Percentiles rank a stretch among this genome's conserved stretches.
phyloP scores from a whole-genome alignment of 2,888 invertebrate species.

The Yponomeuta cagnagella region DNA sequence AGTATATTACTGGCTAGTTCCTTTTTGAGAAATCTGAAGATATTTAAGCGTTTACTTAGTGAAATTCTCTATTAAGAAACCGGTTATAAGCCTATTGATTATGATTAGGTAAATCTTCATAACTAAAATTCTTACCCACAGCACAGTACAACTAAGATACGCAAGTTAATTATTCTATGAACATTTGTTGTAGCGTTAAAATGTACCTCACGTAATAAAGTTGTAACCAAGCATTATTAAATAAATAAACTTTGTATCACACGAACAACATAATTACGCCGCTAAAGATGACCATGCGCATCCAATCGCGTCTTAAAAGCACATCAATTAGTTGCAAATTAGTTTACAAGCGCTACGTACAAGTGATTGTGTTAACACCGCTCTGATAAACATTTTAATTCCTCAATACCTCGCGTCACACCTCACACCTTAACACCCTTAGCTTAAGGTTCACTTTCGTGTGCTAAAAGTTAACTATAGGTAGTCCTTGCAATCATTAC shows the following conservation, averaged over 20 bases:
- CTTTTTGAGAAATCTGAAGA: too few species aligned
- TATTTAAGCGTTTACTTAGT: too few species aligned
- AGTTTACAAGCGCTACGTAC: conserved; percentile 35
- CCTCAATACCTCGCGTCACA: conserved; percentile 18
- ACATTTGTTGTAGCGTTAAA: not conserved
- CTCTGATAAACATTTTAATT: conserved; percentile 39
- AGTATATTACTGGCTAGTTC: too few species aligned
- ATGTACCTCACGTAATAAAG: not conserved
- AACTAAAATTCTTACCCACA: too few species aligned
- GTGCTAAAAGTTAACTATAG: conserved; percentile 31
- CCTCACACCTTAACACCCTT: conserved; percentile 19
- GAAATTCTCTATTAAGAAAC: too few species aligned
- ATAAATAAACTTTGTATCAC: conserved; percentile 10
- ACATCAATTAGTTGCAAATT: conserved; percentile 50
- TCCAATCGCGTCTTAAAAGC: conserved; percentile 5
- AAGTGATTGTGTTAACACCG: conserved; percentile 36
- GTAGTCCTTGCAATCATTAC: conserved; percentile 46
- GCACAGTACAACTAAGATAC: too few species aligned
- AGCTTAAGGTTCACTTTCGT: conserved; percentile 34
- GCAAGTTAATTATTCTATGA: too few species aligned
- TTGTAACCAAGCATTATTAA: not conserved
- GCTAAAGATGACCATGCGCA: conserved; percentile 6
- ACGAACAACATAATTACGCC: conserved; percentile 6
- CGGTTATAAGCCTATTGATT: too few species aligned
- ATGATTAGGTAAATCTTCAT: too few species aligned